Percentiles rank a stretch among this genome's conserved stretches.
phyloP scores from a whole-genome alignment of 2,888 invertebrate species.

The Xestia xanthographa region DNA sequence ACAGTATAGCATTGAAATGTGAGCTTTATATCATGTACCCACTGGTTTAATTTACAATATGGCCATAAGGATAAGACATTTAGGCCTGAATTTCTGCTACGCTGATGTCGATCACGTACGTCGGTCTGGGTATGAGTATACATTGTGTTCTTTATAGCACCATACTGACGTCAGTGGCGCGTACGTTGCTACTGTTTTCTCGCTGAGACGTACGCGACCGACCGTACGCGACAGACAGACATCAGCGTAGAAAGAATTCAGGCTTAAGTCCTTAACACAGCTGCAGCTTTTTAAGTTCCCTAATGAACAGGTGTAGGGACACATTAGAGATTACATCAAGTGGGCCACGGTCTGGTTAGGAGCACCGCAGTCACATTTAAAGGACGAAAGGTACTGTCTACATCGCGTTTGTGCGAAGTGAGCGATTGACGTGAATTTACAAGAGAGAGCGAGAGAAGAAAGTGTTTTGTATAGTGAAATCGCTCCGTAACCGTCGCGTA shows the following conservation, averaged over 20 bases:
- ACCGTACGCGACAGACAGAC: too few relatives aligned
- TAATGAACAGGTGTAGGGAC: neutral
- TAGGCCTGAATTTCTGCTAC: too few relatives aligned
- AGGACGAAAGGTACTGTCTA: neutral
- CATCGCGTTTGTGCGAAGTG: neutral
- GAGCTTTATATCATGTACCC: neutral
- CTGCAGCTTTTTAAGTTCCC: neutral
- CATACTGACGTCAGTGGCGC: too few relatives aligned
- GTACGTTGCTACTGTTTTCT: too few relatives aligned
- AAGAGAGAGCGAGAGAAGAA: neutral
- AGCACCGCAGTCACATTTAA: neutral
- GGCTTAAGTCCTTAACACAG: neutral
- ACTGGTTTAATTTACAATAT: neutral
- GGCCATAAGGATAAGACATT: neutral
- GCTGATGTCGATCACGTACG: too few relatives aligned
- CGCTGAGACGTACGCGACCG: too few relatives aligned
- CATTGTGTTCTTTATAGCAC: too few relatives aligned
- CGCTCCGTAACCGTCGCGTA: neutral
- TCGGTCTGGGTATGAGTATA: too few relatives aligned
- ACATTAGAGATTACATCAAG: neutral
- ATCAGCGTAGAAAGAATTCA: too few relatives aligned
- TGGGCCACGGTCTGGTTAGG: neutral
- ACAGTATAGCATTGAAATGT: neutral
- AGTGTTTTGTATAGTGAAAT: neutral
- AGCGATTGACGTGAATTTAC: too few relatives aligned